Evolutionary conservation across 2,113 vertebrate species (phyloP).

Genomic region (Apeltes quadracus): DNA sequence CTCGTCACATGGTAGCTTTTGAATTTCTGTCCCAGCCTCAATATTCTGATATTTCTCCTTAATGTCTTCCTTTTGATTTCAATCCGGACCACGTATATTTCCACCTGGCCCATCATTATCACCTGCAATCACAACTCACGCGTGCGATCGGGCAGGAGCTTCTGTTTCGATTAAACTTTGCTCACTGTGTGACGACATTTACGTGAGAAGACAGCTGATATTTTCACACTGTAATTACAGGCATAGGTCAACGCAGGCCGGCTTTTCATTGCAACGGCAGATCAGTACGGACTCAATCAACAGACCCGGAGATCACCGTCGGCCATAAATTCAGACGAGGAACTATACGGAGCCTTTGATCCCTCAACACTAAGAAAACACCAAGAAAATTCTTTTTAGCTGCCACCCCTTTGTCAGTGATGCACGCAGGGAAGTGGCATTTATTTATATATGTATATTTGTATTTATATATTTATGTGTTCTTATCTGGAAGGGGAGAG

Average conservation of each 20-base stretch:
- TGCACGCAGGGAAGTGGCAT: too few relatives aligned
- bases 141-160: constrained; percentile 49
- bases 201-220: constrained; percentile 68
- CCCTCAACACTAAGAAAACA: not conserved
- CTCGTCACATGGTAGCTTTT: not conserved
- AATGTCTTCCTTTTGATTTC: not conserved
- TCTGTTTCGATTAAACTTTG: constrained; percentile 74
- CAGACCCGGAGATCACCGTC: not conserved
- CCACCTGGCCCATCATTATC: constrained; percentile 13
- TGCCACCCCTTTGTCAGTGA: too few relatives aligned
- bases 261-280: constrained; percentile 1
- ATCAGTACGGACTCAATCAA: constrained; percentile 30
- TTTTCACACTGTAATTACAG: constrained; percentile 74
- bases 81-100: not conserved
- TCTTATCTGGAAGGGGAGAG: not conserved
- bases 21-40: not conserved
- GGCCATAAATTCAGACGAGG: constrained; percentile 5
- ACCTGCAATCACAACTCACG: constrained; percentile 61
- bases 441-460: too few relatives aligned
- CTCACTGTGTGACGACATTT: constrained; percentile 64
- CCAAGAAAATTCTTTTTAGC: too few relatives aligned
- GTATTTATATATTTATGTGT: too few relatives aligned
- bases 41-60: not conserved
- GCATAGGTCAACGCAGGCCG: constrained; percentile 64
- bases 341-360: not conserved